A percentile compares a stretch with the other conserved stretches of the same genome.
Evolutionary conservation across 2,113 vertebrate species (phyloP).

Genomic region (Apodemus speciosus): DNA sequence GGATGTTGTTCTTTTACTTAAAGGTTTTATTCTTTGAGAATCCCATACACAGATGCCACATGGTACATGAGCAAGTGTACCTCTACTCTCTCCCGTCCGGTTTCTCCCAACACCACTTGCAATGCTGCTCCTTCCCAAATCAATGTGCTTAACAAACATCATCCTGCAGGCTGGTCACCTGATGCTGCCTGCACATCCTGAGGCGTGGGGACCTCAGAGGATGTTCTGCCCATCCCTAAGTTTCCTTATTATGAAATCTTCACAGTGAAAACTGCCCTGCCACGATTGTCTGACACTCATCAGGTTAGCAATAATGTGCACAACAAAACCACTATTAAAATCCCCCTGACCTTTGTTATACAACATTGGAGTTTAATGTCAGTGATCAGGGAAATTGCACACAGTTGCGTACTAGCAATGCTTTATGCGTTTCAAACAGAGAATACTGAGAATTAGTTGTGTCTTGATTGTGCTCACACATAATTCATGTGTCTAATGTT

Average conservation of each 20-base stretch:
- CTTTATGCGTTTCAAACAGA: background rate
- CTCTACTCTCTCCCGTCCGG: background rate
- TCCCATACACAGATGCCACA: background rate
- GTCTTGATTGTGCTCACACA: background rate
- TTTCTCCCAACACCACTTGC: background rate
- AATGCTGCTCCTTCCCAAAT: background rate
- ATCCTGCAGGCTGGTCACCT: too few relatives aligned
- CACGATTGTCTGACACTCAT: background rate
- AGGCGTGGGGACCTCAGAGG: background rate
- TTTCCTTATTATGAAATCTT: background rate
- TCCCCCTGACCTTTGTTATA: background rate
- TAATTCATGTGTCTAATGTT: background rate
- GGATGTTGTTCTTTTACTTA: too few relatives aligned
- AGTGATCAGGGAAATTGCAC: background rate
- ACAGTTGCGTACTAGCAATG: background rate
- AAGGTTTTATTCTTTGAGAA: too few relatives aligned
- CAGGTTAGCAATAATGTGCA: background rate
- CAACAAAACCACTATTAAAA: constrained; percentile 13
- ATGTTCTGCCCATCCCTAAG: background rate
- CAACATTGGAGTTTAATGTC: background rate
- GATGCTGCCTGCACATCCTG: background rate
- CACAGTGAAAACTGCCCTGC: background rate
- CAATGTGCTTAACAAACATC: background rate
- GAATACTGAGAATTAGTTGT: background rate
- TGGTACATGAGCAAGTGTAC: fast-evolving